Evolutionary conservation across 2,888 invertebrate species (phyloP).

Genomic region (Xestobium rufovillosum): DNA sequence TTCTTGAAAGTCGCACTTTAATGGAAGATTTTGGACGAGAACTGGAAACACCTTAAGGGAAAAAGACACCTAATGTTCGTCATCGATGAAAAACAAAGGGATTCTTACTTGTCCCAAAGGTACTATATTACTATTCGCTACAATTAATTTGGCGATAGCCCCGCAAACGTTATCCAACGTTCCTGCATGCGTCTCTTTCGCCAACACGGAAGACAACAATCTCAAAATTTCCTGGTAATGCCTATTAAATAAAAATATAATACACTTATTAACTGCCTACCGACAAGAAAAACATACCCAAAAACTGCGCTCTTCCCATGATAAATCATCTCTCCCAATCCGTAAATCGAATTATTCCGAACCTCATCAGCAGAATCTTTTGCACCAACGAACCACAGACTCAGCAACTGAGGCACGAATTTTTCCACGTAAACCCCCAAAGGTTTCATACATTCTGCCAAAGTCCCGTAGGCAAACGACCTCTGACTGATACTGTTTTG

Average conservation of each 20-base stretch:
- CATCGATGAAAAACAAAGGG: too few species aligned
- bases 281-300: conserved; percentile 45
- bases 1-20: conserved; percentile 68
- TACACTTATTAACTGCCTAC: conserved; percentile 1
- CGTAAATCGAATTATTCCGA: conserved; percentile 69
- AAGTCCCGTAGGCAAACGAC: conserved; percentile 64
- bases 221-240: conserved; percentile 59
- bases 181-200: conserved; percentile 56
- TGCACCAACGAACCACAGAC: conserved; percentile 54
- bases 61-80: too few species aligned
- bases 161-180: conserved; percentile 73
- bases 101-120: conserved; percentile 58
- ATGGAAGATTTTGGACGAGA: conserved; percentile 60
- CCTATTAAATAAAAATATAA: too few species aligned
- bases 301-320: conserved; percentile 57
- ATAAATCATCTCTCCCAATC: conserved; percentile 64
- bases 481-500: conserved; percentile 57
- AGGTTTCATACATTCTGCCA: conserved; percentile 64
- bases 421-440: conserved; percentile 49
- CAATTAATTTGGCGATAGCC: conserved; percentile 65
- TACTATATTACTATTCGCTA: conserved; percentile 53
- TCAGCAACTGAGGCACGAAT: conserved; percentile 55
- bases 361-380: conserved; percentile 62
- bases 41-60: conserved; percentile 57
- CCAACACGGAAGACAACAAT: conserved; percentile 57